Evolutionary conservation across 2,888 invertebrate species (phyloP).

Genomic region (Pterostichus niger): DNA sequence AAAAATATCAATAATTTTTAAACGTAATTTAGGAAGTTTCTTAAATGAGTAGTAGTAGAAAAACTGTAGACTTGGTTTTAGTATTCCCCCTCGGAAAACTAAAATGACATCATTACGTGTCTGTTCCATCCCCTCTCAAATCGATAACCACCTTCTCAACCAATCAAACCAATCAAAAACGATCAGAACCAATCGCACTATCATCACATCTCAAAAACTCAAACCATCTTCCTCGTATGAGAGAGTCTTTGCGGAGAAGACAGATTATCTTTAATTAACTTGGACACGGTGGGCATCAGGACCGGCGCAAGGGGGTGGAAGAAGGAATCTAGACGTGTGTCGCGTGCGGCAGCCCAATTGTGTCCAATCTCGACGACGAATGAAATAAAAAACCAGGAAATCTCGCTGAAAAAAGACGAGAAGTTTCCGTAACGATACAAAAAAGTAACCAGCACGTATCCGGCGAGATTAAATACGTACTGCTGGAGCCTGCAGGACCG

Average conservation of each 20-base stretch:
- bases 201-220: slow-evolving; percentile 8
- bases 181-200: slow-evolving; percentile 19
- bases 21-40: too few relatives aligned
- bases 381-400: slow-evolving; percentile 54
- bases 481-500: slow-evolving; percentile 20
- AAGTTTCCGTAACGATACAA: slow-evolving; percentile 61
- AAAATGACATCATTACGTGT: too few relatives aligned
- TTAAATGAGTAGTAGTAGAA: too few relatives aligned
- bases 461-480: slow-evolving; percentile 58
- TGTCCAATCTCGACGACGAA: slow-evolving; percentile 51
- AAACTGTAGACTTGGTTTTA: too few relatives aligned
- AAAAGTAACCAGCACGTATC: slow-evolving; percentile 59
- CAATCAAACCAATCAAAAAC: slow-evolving; percentile 8
- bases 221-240: slow-evolving; percentile 13
- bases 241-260: slow-evolving; percentile 70
- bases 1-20: too few relatives aligned
- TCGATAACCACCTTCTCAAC: too few relatives aligned
- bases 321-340: slow-evolving; percentile 7
- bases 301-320: neutral
- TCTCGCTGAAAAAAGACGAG: slow-evolving; percentile 61
- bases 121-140: too few relatives aligned
- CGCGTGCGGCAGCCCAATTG: slow-evolving; percentile 53
- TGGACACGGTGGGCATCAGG: slow-evolving; percentile 72
- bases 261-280: slow-evolving; percentile 76
- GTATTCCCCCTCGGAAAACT: too few relatives aligned